Evolutionary conservation across 2,797 vertebrate species (phyloP).

Genomic region (Pseudomugil tenellus): DNA sequence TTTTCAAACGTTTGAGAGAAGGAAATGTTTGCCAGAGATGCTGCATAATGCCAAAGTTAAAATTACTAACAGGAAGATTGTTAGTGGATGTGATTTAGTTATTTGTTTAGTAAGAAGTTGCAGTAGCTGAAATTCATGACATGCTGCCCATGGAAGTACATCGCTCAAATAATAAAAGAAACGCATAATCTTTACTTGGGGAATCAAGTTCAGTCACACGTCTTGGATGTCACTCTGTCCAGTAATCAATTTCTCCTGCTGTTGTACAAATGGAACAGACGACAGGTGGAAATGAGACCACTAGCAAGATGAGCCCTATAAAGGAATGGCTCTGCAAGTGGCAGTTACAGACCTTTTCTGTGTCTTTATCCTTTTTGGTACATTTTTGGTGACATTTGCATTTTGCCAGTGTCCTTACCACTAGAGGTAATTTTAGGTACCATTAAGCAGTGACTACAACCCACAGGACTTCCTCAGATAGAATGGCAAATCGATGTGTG

Average conservation of each 20-base stretch:
- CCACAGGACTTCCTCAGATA: no score
- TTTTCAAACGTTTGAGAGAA: conserved; percentile 26
- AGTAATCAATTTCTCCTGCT: neutral
- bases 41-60: conserved; percentile 1
- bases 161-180: neutral
- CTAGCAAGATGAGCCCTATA: no score
- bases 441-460: no score
- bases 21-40: conserved; percentile 10
- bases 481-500: no score
- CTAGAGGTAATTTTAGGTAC: no score
- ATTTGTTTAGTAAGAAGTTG: neutral
- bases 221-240: neutral
- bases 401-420: no score
- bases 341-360: no score
- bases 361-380: no score
- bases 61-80: conserved; percentile 10
- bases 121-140: conserved; percentile 3
- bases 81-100: neutral
- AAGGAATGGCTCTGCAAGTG: no score
- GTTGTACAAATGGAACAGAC: no score
- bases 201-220: neutral
- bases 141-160: neutral
- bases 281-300: neutral
- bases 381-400: no score
- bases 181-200: no score